These are phyloP conservation scores for Pitangus sulphuratus DNA, from an alignment of 2,797 vertebrate genomes.

Conservation along the genomic window DNA sequence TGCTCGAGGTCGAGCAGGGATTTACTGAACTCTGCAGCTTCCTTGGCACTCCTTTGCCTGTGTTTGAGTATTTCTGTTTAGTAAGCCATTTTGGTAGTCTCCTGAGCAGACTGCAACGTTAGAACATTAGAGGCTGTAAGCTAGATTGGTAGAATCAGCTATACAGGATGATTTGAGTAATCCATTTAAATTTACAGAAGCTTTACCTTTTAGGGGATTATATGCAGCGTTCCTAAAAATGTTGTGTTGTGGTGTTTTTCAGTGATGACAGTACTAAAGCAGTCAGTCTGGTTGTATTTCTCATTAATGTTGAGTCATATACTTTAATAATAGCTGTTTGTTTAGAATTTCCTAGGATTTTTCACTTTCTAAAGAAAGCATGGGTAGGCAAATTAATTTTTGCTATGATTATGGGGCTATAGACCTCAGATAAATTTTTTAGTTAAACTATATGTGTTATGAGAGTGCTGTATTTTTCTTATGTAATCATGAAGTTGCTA, in stretches of 20 bases:
- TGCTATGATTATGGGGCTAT: not conserved
- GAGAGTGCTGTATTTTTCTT: conserved; percentile 1
- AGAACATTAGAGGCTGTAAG: not conserved
- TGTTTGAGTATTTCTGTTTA: not conserved
- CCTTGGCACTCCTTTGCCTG: not conserved
- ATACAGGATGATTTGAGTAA: not conserved
- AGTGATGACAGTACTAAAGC: not conserved
- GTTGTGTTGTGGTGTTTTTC: not conserved
- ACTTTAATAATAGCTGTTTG: conserved; percentile 32
- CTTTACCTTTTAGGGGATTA: conserved; percentile 26
- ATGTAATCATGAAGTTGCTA: not conserved
- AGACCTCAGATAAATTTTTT: conserved; percentile 8
- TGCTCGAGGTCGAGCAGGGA: not conserved
- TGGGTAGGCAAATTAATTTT: conserved; percentile 24
- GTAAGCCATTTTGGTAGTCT: not conserved
- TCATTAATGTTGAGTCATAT: conserved; percentile 12
- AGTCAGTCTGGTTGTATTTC: conserved; percentile 23
- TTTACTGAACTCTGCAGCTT: not conserved
- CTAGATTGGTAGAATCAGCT: not conserved
- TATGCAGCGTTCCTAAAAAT: not conserved
- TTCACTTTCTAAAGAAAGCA: not conserved
- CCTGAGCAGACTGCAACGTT: not conserved
- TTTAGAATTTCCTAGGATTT: conserved; percentile 38
- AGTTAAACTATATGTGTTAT: not conserved
- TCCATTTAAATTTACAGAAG: not conserved